Conservation (phyloP, 2,797 vertebrate species). For the Neopelma chrysocephalum region DNA sequence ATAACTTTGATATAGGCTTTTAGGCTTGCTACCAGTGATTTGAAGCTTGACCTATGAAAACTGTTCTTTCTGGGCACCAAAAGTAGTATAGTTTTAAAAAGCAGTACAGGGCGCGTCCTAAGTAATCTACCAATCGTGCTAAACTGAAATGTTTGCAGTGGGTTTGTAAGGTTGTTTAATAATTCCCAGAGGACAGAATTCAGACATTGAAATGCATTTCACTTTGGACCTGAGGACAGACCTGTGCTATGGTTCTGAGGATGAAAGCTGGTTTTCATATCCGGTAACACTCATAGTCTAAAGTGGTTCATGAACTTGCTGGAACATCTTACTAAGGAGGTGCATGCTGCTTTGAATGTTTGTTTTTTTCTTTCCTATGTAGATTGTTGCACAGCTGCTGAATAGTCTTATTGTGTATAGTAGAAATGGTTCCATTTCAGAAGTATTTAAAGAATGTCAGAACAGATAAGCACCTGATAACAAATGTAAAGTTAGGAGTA, state of each 20-base stretch:
- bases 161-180: constrained; percentile 37
- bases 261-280: constrained; percentile 11
- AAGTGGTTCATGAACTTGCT: background rate
- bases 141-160: constrained; percentile 43
- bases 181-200: constrained; percentile 20
- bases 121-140: constrained; percentile 46
- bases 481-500: background rate
- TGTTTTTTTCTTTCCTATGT: background rate
- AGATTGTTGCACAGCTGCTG: background rate
- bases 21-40: background rate
- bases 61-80: constrained; percentile 5
- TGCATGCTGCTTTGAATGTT: background rate
- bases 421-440: background rate
- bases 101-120: background rate
- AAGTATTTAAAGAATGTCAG: constrained; percentile 5
- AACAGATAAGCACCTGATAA: constrained; percentile 20
- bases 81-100: constrained; percentile 42
- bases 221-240: background rate
- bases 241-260: background rate
- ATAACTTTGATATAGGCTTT: constrained; percentile 45
- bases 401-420: background rate
- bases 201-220: constrained; percentile 17
- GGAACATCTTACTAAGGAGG: background rate
- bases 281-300: background rate
- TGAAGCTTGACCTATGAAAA: constrained; percentile 41